phyloP scores from a whole-genome alignment of 2,797 vertebrate species.

The Clangula hyemalis region DNA sequence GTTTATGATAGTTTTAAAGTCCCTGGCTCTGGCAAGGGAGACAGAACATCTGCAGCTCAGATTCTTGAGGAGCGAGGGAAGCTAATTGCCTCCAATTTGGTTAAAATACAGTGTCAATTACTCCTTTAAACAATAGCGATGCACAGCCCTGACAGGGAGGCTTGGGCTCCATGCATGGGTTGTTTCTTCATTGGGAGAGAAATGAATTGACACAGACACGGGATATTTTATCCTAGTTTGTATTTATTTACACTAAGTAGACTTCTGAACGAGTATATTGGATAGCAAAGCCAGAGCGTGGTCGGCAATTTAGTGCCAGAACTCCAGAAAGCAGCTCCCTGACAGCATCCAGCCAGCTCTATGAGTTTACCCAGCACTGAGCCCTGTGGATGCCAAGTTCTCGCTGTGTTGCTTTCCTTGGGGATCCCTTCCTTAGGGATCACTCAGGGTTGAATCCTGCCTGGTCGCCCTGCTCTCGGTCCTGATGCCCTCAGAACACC shows the following conservation, averaged over 20 bases:
- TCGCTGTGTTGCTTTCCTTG: background rate
- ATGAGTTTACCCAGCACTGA: background rate
- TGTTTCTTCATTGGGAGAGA: conserved; percentile 12
- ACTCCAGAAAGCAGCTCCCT: background rate
- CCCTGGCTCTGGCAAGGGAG: background rate
- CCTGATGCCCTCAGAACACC: background rate
- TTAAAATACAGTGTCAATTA: conserved; percentile 27
- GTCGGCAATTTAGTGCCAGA: background rate
- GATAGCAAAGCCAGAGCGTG: background rate
- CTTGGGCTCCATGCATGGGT: background rate
- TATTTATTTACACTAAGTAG: background rate
- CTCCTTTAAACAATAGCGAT: background rate
- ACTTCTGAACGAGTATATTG: background rate
- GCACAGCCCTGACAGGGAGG: background rate
- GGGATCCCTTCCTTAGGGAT: background rate
- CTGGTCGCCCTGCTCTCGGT: background rate
- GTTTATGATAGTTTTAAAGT: conserved; percentile 58
- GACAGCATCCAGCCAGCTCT: background rate
- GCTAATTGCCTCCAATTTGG: conserved; percentile 16
- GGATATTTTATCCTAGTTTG: background rate
- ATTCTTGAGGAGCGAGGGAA: conserved; percentile 17
- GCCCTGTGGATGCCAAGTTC: background rate
- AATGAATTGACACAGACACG: background rate
- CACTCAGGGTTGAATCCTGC: background rate
- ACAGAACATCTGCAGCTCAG: conserved; percentile 39